These are phyloP conservation scores for Pemphigus obesinymphae DNA, from an alignment of 1,140 invertebrate genomes.

Conservation along the genomic window DNA sequence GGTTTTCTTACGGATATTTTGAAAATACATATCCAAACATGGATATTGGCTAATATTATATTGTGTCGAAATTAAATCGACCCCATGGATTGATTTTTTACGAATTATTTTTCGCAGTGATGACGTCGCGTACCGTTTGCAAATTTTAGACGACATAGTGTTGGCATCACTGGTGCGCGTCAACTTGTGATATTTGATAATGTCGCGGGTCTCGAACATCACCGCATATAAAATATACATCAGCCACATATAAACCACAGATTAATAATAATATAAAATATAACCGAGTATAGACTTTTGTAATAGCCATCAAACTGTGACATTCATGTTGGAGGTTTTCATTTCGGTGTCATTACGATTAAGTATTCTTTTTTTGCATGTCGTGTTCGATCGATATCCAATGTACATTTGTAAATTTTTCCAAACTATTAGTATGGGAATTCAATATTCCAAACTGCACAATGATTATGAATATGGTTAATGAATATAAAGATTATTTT, in stretches of 20 bases:
- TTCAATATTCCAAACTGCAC: no score
- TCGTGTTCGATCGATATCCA: background rate
- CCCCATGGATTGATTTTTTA: conserved; percentile 33
- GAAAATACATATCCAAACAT: no score
- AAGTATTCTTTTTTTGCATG: background rate
- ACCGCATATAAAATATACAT: no score
- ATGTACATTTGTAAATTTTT: background rate
- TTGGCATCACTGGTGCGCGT: conserved; percentile 9
- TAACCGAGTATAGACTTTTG: no score
- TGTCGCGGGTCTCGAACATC: no score
- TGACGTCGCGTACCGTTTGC: conserved; percentile 17
- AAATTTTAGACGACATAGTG: background rate
- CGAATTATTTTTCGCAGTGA: conserved; percentile 10
- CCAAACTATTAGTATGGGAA: no score
- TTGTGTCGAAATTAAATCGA: background rate
- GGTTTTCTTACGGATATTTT: no score
- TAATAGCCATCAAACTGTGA: background rate
- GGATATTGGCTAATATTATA: no score
- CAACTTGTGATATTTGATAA: background rate
- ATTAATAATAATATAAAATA: background rate
- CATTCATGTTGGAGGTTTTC: background rate
- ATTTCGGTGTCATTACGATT: background rate
- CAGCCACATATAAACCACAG: background rate
- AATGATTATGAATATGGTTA: background rate
- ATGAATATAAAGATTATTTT: background rate